Conservation (phyloP, 30 jellyfish, hydroid and myxozoan genomes). For the Aurelia sp. region DNA sequence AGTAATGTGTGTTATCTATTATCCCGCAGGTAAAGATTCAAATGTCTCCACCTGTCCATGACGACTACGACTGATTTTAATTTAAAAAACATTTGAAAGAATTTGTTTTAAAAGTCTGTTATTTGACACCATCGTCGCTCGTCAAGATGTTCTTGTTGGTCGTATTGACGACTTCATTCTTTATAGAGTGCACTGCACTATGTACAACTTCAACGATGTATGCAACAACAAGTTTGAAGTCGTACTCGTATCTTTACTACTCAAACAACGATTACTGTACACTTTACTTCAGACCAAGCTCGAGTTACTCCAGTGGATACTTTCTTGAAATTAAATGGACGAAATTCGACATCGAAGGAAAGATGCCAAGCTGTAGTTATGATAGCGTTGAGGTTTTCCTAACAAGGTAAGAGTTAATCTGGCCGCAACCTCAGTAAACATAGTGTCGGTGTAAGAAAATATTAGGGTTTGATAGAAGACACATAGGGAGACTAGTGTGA, state of each 20-base stretch:
- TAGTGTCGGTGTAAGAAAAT: no score
- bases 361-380: neutral
- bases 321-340: slow-evolving; percentile 1
- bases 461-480: no score
- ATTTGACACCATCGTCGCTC: no score
- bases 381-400: slow-evolving; percentile 1
- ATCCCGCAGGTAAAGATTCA: no score
- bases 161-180: neutral
- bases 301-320: neutral
- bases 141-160: neutral
- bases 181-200: neutral
- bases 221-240: neutral
- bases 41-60: no score
- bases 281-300: neutral
- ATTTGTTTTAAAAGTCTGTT: no score
- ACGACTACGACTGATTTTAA: no score
- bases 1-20: no score
- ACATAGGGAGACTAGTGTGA: no score
- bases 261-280: neutral
- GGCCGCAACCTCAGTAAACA: no score
- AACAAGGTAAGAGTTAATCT: neutral
- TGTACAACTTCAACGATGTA: neutral
- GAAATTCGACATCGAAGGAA: slow-evolving; percentile 1
- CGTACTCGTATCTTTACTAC: neutral
- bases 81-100: no score